Base-by-base conservation (phyloP, 2,888 invertebrate genomes). In the Andrena chrysosceles region DNA sequence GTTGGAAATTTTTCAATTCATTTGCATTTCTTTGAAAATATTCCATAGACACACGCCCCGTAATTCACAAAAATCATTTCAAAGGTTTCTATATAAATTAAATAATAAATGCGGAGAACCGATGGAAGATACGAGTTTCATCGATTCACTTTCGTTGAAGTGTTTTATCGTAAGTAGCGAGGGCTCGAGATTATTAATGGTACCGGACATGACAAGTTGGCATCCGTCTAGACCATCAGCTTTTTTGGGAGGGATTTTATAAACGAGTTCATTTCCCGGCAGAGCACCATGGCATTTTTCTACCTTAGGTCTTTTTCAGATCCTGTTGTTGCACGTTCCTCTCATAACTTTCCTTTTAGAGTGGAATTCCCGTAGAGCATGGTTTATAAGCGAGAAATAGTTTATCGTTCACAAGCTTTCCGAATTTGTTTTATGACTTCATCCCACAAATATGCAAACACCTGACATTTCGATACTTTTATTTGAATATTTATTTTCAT, bases 181-280 rank as follows among this genome's bases (percentile, higher is more conserved):
- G 20, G 59, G 20, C 26, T 56, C 23, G 52, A 62, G 29, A n/a
- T 49, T 31, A 71, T 31, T 48, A 49, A 52, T 62, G 62, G 20
- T 33, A 20, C 33, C 49, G 54, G 63, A 56, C 69, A 52, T 48
- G 4, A 20, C 49, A 20, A 49, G 49, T 77, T 26, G 56, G 42
- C 71, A 72, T 60, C 48, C 49, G 49, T 60, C 67, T 31, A 29
- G 63, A 60, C 49, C 60, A 54, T 62, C 48, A 64, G 67, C 68
- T 68, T 76, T 76, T 68, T 48, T 23, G 42, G 59, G 13, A 26
- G 68, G 60, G 56, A 76, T 76, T 76, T 68, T 62, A 81, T 72
- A 81, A 81, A 76, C 67, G 72, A 67, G 71, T 62, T 48, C 56
- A 76, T 72, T 76, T 76, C 62, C 63, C 20, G 20, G 62, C 62